A percentile compares a stretch with the other conserved stretches of the same genome.
phyloP scores from a whole-genome alignment of 2,888 invertebrate genomes.

The Andrena trimmerana region DNA sequence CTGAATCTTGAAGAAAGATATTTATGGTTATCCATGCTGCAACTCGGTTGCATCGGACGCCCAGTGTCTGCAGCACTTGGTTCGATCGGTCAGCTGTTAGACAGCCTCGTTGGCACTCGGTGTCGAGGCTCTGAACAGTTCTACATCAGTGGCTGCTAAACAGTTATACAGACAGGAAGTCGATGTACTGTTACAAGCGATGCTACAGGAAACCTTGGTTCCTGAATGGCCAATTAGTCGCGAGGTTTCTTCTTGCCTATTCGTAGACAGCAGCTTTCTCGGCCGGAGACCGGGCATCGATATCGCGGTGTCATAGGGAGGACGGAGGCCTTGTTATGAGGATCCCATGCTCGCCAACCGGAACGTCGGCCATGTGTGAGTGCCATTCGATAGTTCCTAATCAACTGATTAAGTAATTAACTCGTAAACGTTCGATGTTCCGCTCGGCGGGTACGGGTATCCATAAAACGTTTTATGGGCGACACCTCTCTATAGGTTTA shows the following conservation, averaged over 20 bases:
- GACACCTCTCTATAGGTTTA: constrained; percentile 20
- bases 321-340: not conserved
- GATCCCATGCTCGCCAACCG: constrained; percentile 15
- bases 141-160: constrained; percentile 1
- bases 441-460: not conserved
- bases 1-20: not conserved
- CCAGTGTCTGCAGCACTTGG: too few relatives aligned
- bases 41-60: not conserved
- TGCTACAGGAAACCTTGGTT: constrained; percentile 2
- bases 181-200: constrained; percentile 11
- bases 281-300: constrained; percentile 1
- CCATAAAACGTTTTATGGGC: constrained; percentile 42
- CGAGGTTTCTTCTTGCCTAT: constrained; percentile 12
- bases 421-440: constrained; percentile 34
- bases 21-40: not conserved
- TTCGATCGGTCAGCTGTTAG: not conserved
- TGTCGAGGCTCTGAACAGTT: not conserved
- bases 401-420: constrained; percentile 53
- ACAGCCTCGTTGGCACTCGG: not conserved
- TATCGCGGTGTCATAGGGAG: constrained; percentile 1
- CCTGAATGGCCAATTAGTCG: constrained; percentile 5
- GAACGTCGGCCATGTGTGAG: constrained; percentile 1
- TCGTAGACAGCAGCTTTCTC: constrained; percentile 2
- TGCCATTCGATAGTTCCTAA: constrained; percentile 32
- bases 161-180: constrained; percentile 3